These are phyloP conservation scores for Nematostella vectensis DNA, from an alignment of 92 coral and sea anemone species.

Conservation along the genomic window DNA sequence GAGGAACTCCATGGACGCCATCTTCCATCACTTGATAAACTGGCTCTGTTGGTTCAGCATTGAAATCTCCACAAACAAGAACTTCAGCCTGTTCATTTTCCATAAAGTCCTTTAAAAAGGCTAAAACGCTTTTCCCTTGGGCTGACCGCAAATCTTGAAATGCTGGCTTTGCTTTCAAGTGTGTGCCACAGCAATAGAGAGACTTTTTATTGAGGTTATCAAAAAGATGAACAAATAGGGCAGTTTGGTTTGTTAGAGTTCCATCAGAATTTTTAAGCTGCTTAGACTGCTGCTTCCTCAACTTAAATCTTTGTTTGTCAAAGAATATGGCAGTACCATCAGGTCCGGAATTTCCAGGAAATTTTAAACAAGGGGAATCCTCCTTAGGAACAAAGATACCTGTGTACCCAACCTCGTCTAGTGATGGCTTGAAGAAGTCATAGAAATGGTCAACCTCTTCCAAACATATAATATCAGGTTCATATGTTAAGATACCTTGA, in stretches of 20 bases:
- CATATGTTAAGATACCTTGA: constrained; percentile 59
- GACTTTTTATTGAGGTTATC: constrained; percentile 39
- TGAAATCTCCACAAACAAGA: constrained; percentile 82
- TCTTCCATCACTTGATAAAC: constrained; percentile 66
- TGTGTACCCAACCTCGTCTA: constrained; percentile 56
- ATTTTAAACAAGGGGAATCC: constrained; percentile 84
- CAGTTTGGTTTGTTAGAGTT: constrained; percentile 65
- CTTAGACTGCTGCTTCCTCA: constrained; percentile 35
- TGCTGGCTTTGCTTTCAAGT: constrained; percentile 84
- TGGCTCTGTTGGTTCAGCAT: constrained; percentile 89
- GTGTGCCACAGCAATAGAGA: constrained; percentile 66
- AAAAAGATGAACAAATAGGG: constrained; percentile 45
- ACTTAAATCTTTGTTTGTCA: constrained; percentile 55
- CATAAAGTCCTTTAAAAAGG: constrained; percentile 31
- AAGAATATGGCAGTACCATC: constrained; percentile 92
- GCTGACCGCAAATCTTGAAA: constrained; percentile 45
- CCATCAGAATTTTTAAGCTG: constrained; percentile 57
- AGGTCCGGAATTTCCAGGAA: constrained; percentile 70
- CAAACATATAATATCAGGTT: constrained; percentile 75
- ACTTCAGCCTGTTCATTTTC: constrained; percentile 40
- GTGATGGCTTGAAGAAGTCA: constrained; percentile 65
- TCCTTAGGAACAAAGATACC: constrained; percentile 56
- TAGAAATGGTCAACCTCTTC: constrained; percentile 94
- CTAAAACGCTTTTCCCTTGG: constrained; percentile 60
- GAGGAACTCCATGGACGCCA: constrained; percentile 20